Percentiles rank a stretch among this genome's conserved stretches.
Evolutionary conservation across 2,888 invertebrate genomes (phyloP).

Genomic region (Melieria crassipennis): DNA sequence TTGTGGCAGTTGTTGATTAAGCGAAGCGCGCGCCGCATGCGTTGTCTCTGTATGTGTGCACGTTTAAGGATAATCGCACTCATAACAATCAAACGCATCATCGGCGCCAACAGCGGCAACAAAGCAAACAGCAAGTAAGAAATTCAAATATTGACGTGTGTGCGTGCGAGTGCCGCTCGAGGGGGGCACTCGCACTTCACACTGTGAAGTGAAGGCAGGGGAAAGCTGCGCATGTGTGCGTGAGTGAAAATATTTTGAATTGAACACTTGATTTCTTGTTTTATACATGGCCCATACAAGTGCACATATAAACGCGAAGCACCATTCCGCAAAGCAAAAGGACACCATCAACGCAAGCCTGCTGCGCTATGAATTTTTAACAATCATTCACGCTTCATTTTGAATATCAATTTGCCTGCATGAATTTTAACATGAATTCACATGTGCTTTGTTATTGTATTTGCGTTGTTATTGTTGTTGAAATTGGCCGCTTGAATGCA

Average conservation of each 20-base stretch:
- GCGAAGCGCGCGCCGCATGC: slow-evolving; percentile 6
- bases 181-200: background rate
- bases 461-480: no score
- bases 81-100: slow-evolving; percentile 28
- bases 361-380: slow-evolving; percentile 37
- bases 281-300: background rate
- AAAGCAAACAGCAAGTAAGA: background rate
- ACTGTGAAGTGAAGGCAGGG: background rate
- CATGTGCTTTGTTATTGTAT: background rate
- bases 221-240: background rate
- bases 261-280: slow-evolving; percentile 18
- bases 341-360: slow-evolving; percentile 10
- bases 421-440: slow-evolving; percentile 6
- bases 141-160: background rate
- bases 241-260: slow-evolving; percentile 9
- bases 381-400: slow-evolving; percentile 35
- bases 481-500: no score
- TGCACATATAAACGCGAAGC: no score
- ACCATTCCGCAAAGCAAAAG: background rate
- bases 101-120: background rate
- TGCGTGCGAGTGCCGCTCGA: slow-evolving; percentile 1
- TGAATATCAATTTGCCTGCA: slow-evolving; percentile 36
- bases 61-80: slow-evolving; percentile 36
- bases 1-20: background rate
- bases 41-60: slow-evolving; percentile 36